phyloP scores from a whole-genome alignment of 2,888 invertebrate genomes.

The Pheosia tremula region DNA sequence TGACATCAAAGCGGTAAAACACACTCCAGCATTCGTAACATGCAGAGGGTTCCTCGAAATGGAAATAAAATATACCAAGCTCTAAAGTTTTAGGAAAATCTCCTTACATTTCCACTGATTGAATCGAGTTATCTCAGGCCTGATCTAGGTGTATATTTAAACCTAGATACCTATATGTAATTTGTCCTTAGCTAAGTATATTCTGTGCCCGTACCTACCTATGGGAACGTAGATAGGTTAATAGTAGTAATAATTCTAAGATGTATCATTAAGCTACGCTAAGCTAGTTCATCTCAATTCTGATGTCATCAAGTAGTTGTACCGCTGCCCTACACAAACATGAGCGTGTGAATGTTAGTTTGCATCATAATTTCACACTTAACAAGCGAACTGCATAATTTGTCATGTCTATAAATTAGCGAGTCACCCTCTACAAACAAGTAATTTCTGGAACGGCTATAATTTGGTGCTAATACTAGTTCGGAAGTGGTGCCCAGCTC shows the following conservation, averaged over 20 bases:
- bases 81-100: neutral
- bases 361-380: conserved; percentile 21
- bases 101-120: neutral
- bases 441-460: conserved; percentile 66
- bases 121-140: no score
- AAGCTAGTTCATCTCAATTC: no score
- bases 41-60: conserved; percentile 4
- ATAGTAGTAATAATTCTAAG: no score
- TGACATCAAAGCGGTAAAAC: conserved; percentile 34
- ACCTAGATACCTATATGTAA: no score
- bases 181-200: no score
- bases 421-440: conserved; percentile 70
- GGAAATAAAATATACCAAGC: conserved; percentile 8
- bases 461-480: conserved; percentile 76
- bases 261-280: no score
- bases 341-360: conserved; percentile 22
- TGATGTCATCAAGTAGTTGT: no score
- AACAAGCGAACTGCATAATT: conserved; percentile 35
- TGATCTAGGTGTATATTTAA: no score
- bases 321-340: neutral
- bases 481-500: conserved; percentile 67
- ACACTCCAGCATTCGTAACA: conserved; percentile 17
- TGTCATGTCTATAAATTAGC: conserved; percentile 67
- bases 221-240: no score
- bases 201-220: no score